Percentiles rank a stretch among this genome's conserved stretches.
Evolutionary conservation across 2,797 vertebrate species (phyloP).

Genomic region (Zalophus californianus): DNA sequence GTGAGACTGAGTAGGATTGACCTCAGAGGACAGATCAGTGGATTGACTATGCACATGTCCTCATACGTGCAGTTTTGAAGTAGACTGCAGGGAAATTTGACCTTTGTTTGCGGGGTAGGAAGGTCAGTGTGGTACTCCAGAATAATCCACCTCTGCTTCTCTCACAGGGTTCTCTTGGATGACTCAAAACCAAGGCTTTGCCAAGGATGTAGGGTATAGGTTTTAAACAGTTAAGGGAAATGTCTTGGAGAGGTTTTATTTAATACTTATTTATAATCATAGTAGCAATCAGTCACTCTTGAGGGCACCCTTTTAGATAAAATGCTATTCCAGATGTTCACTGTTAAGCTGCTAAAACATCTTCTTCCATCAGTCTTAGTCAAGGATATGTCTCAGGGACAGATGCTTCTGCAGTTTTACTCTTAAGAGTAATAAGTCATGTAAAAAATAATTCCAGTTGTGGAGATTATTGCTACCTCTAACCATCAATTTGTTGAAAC

Average conservation of each 20-base stretch:
- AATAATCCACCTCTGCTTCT: neutral
- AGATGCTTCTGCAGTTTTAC: neutral
- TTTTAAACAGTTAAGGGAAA: neutral
- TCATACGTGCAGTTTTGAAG: neutral
- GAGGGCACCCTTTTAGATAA: neutral
- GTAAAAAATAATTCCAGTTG: neutral
- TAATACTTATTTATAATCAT: neutral
- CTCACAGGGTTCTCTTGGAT: neutral
- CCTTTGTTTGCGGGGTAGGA: neutral
- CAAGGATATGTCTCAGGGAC: neutral
- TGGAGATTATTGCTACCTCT: neutral
- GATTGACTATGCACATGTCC: neutral
- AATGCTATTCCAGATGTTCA: neutral
- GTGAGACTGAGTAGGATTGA: neutral
- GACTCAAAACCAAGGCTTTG: neutral
- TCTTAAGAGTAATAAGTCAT: neutral
- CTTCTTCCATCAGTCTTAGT: neutral
- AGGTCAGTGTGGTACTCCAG: neutral
- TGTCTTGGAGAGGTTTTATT: neutral
- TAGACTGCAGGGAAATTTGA: neutral
- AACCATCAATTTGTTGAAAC: neutral
- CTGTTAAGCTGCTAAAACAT: neutral
- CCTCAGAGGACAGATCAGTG: neutral
- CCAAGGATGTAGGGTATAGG: accelerated
- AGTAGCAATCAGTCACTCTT: neutral